Conservation (phyloP, 2,797 vertebrate species). For the Channallabes apus region DNA sequence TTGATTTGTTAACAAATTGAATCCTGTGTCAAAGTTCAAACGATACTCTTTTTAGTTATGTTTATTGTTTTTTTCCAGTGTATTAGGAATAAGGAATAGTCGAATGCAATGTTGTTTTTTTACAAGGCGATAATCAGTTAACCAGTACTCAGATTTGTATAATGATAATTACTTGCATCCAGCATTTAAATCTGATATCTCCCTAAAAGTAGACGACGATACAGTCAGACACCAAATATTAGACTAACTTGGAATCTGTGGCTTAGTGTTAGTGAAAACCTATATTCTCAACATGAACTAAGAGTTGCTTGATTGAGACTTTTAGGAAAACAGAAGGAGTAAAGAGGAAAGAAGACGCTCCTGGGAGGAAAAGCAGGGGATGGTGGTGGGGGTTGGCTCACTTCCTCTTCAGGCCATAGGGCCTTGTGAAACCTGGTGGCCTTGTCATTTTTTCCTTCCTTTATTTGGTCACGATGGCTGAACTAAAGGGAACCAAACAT, state of each 20-base stretch:
- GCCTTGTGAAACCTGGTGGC: constrained; percentile 57
- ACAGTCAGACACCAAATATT: not conserved
- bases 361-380: constrained; percentile 47
- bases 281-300: not conserved
- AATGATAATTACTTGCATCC: not conserved
- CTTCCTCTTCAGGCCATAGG: constrained; percentile 59
- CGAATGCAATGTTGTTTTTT: not conserved
- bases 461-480: constrained; percentile 40
- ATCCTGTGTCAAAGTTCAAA: not conserved
- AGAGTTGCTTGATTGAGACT: not conserved
- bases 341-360: constrained; percentile 49
- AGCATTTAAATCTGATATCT: not conserved
- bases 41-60: not conserved
- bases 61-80: not conserved
- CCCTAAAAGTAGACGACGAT: not conserved
- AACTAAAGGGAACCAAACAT: constrained; percentile 7
- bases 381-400: constrained; percentile 36
- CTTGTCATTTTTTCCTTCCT: constrained; percentile 58
- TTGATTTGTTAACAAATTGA: not conserved
- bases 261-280: not conserved
- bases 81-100: not conserved
- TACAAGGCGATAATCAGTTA: not conserved
- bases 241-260: not conserved
- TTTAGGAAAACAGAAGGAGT: constrained; percentile 37
- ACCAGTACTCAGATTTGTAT: not conserved